Conservation (phyloP, 2,888 invertebrate genomes). For the Luperina testacea region DNA sequence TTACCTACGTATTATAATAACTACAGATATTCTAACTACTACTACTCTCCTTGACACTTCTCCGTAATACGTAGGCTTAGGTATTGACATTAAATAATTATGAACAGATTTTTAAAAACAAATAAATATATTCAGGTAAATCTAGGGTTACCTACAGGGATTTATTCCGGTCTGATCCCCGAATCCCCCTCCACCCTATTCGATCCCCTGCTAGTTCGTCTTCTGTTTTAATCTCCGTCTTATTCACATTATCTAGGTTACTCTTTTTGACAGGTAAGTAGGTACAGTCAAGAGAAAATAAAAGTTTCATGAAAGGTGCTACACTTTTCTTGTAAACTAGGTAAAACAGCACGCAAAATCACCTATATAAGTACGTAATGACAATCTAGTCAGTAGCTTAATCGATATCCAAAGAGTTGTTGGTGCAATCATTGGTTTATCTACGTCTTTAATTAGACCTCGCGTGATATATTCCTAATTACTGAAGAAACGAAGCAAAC, state of each 20-base stretch:
- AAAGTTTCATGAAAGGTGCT: not conserved
- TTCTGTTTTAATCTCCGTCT: no score
- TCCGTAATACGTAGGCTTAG: not conserved
- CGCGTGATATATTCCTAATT: slow-evolving; percentile 22
- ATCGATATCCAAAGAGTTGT: not conserved
- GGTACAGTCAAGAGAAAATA: no score
- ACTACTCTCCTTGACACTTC: slow-evolving; percentile 3
- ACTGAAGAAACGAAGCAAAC: slow-evolving; percentile 37
- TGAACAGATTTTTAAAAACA: not conserved
- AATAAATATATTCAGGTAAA: not conserved
- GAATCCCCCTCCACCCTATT: no score
- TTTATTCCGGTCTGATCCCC: no score
- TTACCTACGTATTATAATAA: no score
- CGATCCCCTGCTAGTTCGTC: no score
- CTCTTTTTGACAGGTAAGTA: no score
- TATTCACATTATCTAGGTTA: no score
- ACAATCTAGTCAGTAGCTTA: not conserved
- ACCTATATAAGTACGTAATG: not conserved
- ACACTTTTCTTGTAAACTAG: not conserved
- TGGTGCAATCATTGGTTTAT: slow-evolving; percentile 2
- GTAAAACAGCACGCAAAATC: not conserved
- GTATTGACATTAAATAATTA: not conserved
- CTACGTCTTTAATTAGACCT: slow-evolving; percentile 3
- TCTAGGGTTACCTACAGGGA: no score
- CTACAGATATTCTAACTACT: no score